Evolutionary conservation across 2,113 vertebrate species (phyloP).

Genomic region (Piliocolobus tephrosceles): DNA sequence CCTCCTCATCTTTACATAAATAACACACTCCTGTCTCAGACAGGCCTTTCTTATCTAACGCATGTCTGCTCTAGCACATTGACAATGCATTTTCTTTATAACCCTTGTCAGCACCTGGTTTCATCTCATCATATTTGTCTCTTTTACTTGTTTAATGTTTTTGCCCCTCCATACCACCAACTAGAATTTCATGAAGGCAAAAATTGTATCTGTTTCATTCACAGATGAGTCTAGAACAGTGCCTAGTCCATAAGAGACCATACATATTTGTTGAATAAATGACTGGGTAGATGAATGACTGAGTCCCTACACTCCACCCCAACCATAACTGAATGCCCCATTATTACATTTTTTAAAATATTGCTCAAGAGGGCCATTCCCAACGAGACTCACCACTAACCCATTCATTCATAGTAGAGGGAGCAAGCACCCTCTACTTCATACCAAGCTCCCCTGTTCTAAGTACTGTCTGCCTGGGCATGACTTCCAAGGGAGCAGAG

Average conservation of each 20-base stretch:
- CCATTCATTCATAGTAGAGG: neutral
- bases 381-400: neutral
- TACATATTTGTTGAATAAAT: slow-evolving; percentile 37
- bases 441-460: neutral
- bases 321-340: neutral
- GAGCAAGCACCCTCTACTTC: neutral
- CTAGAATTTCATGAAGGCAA: slow-evolving; percentile 26
- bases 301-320: neutral
- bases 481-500: neutral
- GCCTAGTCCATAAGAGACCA: slow-evolving; percentile 26
- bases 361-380: neutral
- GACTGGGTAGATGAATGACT: neutral
- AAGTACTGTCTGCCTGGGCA: neutral
- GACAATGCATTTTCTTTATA: neutral
- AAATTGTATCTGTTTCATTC: slow-evolving; percentile 6
- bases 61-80: neutral
- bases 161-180: neutral
- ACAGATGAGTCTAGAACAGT: slow-evolving; percentile 28
- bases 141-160: slow-evolving; percentile 23
- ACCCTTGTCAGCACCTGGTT: neutral
- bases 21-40: neutral
- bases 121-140: slow-evolving; percentile 29
- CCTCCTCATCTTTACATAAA: neutral
- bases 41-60: neutral
- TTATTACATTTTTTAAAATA: neutral